Conservation (phyloP, 2,113 vertebrate species). For the Macquaria australasica region DNA sequence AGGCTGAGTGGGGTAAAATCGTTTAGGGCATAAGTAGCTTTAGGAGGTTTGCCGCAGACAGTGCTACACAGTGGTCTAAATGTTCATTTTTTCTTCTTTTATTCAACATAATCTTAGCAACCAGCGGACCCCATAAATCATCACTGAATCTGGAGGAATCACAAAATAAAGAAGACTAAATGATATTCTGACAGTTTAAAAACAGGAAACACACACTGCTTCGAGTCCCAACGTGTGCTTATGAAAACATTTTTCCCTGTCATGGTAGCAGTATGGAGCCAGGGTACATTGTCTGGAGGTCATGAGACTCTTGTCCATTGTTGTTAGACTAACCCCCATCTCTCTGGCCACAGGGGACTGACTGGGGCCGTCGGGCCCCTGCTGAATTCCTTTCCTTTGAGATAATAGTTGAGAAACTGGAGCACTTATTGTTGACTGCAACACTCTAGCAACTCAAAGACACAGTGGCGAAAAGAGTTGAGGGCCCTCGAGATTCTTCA, state of each 20-base stretch:
- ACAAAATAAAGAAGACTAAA: conserved; percentile 27
- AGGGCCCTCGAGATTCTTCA: conserved; percentile 75
- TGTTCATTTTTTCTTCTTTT: neutral
- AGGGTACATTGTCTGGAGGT: conserved; percentile 74
- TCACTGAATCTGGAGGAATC: neutral
- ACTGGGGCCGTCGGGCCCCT: conserved; percentile 59
- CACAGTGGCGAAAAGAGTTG: conserved; percentile 44
- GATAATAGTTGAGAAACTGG: conserved; percentile 77
- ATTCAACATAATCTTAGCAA: conserved; percentile 6
- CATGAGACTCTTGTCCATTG: conserved; percentile 76
- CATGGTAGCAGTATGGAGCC: conserved; percentile 61
- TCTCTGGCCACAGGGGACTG: conserved; percentile 63
- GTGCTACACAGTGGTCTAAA: neutral
- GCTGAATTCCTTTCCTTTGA: conserved; percentile 84
- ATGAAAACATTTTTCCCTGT: conserved; percentile 67
- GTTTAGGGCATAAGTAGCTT: conserved; percentile 55
- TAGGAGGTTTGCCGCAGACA: conserved; percentile 24
- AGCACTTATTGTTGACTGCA: conserved; percentile 76
- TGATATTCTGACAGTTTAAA: conserved; percentile 19
- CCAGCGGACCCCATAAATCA: conserved; percentile 11
- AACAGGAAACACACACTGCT: conserved; percentile 15
- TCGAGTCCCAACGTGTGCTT: conserved; percentile 29
- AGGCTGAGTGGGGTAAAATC: conserved; percentile 36
- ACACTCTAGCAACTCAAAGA: conserved; percentile 74
- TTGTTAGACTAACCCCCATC: conserved; percentile 64